A percentile compares a stretch with the other conserved stretches of the same genome.
Conservation (phyloP, 2,888 invertebrate genomes). For the Spisula subtruncata region DNA sequence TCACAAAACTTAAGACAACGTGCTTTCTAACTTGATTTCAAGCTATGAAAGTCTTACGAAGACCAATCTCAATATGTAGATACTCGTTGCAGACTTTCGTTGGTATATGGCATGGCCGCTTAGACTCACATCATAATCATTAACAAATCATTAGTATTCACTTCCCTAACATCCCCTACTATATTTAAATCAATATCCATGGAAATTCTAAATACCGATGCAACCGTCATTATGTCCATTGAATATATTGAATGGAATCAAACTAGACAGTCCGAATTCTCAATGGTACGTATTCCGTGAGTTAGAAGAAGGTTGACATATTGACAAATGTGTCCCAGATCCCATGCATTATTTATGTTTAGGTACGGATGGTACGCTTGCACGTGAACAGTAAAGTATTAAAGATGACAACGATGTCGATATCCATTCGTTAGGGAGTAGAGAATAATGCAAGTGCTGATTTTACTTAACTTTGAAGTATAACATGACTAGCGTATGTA, state of each 20-base stretch:
- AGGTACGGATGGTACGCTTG: not conserved
- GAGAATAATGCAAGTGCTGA: not conserved
- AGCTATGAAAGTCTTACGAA: not conserved
- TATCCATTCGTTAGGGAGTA: conserved; percentile 5
- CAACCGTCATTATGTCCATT: not conserved
- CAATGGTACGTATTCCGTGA: not conserved
- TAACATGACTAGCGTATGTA: not conserved
- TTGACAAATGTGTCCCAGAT: not conserved
- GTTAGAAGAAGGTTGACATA: not conserved
- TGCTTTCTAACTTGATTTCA: not conserved
- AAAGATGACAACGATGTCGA: conserved; percentile 22
- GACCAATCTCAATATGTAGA: not conserved
- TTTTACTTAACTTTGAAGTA: not conserved
- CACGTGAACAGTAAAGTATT: conserved; percentile 7
- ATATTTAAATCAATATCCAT: not conserved
- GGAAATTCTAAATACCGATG: not conserved
- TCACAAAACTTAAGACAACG: not conserved
- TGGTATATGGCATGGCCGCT: not conserved
- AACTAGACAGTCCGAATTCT: not conserved
- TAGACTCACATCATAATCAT: not conserved
- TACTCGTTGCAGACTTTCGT: not conserved
- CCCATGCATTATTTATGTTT: conserved; percentile 20
- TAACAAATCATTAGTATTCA: not conserved
- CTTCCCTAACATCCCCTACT: not conserved
- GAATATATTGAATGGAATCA: not conserved